Percentiles rank a stretch among this genome's conserved stretches.
phyloP scores from a whole-genome alignment of 2,113 vertebrate genomes.

The Stigmatopora nigra region DNA sequence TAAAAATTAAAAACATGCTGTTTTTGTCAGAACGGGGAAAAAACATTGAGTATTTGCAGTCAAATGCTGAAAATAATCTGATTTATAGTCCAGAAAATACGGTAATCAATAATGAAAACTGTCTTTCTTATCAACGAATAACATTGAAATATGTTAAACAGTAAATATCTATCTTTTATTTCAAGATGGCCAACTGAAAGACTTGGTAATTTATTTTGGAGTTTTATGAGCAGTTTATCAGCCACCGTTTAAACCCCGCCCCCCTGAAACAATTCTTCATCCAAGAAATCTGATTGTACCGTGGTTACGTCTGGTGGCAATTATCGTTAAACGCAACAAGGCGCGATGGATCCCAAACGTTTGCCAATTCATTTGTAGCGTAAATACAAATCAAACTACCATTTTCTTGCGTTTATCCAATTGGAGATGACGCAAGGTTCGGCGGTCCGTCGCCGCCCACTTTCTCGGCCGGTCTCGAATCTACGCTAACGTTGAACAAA shows the following conservation, averaged over 20 bases:
- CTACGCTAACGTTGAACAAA: slow-evolving; percentile 8
- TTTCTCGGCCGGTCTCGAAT: background rate
- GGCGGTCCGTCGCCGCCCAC: background rate
- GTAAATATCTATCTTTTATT: no score
- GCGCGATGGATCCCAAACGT: slow-evolving; percentile 1
- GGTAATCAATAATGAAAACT: no score
- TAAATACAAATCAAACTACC: background rate
- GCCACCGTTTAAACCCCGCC: slow-evolving; percentile 18
- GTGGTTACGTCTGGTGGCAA: slow-evolving; percentile 5
- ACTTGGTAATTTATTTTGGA: background rate
- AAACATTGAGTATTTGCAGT: no score
- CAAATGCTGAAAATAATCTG: no score
- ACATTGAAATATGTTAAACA: no score
- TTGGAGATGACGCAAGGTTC: background rate
- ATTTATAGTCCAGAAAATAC: no score
- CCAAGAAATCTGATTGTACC: slow-evolving; percentile 36
- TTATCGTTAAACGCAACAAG: slow-evolving; percentile 16
- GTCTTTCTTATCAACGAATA: no score
- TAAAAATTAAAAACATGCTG: no score
- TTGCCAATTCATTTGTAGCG: background rate
- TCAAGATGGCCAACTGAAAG: background rate
- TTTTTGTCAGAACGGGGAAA: no score
- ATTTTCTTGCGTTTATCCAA: background rate
- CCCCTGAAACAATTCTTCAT: slow-evolving; percentile 32
- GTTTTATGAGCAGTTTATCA: slow-evolving; percentile 19